Conservation (phyloP, 23 tunicate genomes). For the Trididemnum nubilum region DNA sequence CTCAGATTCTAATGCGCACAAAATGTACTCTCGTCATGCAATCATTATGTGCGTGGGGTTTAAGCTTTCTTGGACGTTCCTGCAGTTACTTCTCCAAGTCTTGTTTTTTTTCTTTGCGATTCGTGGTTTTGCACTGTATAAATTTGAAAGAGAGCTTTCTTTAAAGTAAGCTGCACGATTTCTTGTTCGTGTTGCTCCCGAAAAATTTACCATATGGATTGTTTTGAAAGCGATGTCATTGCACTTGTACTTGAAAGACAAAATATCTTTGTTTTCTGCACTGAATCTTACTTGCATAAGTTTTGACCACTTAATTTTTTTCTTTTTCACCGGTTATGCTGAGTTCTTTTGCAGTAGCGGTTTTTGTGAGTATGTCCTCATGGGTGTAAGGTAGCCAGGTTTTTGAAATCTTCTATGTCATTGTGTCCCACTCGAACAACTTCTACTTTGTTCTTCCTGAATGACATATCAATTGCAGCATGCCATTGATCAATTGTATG, state of each 20-base stretch:
- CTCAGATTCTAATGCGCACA: neutral
- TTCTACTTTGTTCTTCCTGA: neutral
- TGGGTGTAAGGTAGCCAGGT: neutral
- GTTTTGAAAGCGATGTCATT: neutral
- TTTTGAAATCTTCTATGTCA: constrained; percentile 6
- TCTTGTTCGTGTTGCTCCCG: neutral
- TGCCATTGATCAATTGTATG: constrained; percentile 1
- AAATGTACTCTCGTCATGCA: neutral
- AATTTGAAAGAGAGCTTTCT: neutral
- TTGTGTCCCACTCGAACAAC: neutral
- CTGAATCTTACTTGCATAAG: neutral
- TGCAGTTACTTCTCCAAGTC: neutral
- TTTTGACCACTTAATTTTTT: neutral
- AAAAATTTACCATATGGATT: neutral
- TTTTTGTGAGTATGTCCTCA: neutral
- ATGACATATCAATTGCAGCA: constrained; percentile 21
- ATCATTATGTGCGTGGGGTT: neutral
- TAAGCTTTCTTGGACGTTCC: neutral
- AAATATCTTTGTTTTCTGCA: neutral
- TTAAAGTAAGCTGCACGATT: neutral
- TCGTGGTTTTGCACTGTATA: neutral
- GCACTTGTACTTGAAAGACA: neutral
- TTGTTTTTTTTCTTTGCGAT: neutral
- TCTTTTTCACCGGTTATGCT: neutral
- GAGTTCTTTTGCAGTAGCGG: neutral